Base-by-base conservation (phyloP, 2,797 vertebrate species). In the Stomatorhinus walkeri region DNA sequence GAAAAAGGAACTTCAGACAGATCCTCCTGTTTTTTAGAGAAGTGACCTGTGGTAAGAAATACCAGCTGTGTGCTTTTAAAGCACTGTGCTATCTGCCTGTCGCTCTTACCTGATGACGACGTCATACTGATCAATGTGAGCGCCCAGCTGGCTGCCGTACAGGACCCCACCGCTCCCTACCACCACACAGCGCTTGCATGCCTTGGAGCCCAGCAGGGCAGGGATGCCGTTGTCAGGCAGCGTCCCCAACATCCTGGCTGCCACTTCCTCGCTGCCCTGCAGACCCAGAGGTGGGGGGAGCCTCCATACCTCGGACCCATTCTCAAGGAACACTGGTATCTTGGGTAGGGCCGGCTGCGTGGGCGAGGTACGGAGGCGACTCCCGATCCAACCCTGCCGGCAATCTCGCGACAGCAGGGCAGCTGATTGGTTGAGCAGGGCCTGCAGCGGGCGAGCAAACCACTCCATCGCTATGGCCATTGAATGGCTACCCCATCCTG, bases 91-190 rank as follows among this genome's bases (percentile, higher is more conserved):
- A 16, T 40, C 68, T 52, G 28, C 12, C 14, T 85, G 52, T 22
- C 3, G 3, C 52, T 10, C 90, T 49, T 90, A 96, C 96, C 96
- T 95, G 91, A 96, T 94, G 85, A 97, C 93, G 56, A 96, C 87
- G 88, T 96, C 94, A 88, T 96, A 95, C 89, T 94, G 94, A 91
- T 97, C 95, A 89, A 97, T 96, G 89, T 95, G 95, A 12, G 94
- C 89, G 76, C 96, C 96, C 85, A 97, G 95, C 87, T 93, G 93
- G 91, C 94, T 96, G 9, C 94, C 95, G 0, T 93, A 92, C 90
- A 96, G 95, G 85, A 96, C 87, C 22, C 96, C 95, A 40, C 96
- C 96, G 0, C 89, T 96, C 43, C 96, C 96, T 85, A 97, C 94
- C 90, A 97, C 96, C 89, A 96, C 91, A 9, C 96, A 97, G 83